These are phyloP conservation scores for Drosophila biarmipes DNA, from an alignment of 1,140 invertebrate genomes.

Conservation along the genomic window DNA sequence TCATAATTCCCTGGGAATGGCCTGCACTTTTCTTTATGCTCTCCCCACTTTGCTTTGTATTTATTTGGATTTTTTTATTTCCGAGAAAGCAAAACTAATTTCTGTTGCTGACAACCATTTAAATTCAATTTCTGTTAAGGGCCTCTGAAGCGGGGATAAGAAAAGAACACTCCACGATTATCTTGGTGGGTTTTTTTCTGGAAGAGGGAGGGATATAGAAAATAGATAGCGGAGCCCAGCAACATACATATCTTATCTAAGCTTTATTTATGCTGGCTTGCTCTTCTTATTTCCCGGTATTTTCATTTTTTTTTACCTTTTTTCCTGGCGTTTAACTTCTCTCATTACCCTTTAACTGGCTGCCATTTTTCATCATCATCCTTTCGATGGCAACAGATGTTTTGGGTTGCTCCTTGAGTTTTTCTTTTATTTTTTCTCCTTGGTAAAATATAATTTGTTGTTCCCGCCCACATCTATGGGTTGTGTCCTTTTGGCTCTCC, in stretches of 20 bases:
- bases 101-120: constrained; percentile 76
- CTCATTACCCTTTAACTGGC: constrained; percentile 22
- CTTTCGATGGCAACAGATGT: constrained; percentile 49
- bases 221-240: constrained; percentile 1
- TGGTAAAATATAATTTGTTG: constrained; percentile 46
- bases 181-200: constrained; percentile 14
- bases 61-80: constrained; percentile 21
- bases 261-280: constrained; percentile 66
- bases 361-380: constrained; percentile 39
- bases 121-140: constrained; percentile 67
- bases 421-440: constrained; percentile 3
- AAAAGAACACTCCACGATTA: constrained; percentile 37
- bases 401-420: constrained; percentile 15
- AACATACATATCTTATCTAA: constrained; percentile 50
- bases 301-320: constrained; percentile 15
- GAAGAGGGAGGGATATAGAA: not conserved
- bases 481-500: constrained; percentile 39
- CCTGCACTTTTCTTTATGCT: constrained; percentile 30
- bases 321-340: constrained; percentile 5
- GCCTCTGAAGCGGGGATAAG: constrained; percentile 16
- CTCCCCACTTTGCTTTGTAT: constrained; percentile 15
- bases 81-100: constrained; percentile 67
- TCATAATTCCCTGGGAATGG: constrained; percentile 42
- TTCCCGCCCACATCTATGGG: constrained; percentile 49
- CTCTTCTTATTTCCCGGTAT: constrained; percentile 19